phyloP scores from a whole-genome alignment of 2,113 vertebrate species.

The Pangasianodon hypophthalmus region DNA sequence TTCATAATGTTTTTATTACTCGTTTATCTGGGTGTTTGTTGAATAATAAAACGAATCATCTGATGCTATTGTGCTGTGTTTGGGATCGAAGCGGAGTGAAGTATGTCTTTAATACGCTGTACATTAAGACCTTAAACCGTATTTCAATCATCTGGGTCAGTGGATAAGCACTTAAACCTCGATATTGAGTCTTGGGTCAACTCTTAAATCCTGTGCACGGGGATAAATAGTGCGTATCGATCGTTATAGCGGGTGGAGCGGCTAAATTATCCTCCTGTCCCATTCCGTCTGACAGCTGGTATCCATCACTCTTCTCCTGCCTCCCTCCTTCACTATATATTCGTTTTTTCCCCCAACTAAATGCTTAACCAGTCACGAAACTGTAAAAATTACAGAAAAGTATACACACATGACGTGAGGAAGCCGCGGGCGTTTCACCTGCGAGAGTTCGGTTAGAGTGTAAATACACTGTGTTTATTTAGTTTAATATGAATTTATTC shows the following conservation, averaged over 20 bases:
- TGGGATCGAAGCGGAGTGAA: background rate
- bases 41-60: background rate
- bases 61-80: background rate
- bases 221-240: slow-evolving; percentile 67
- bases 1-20: background rate
- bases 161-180: slow-evolving; percentile 59
- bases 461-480: background rate
- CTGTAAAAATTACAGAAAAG: background rate
- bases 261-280: slow-evolving; percentile 72
- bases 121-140: background rate
- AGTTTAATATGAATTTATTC: background rate
- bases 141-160: background rate
- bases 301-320: slow-evolving; percentile 56
- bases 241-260: slow-evolving; percentile 64
- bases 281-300: slow-evolving; percentile 65
- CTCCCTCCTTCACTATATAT: background rate
- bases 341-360: background rate
- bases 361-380: background rate
- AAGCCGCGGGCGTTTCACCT: background rate
- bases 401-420: background rate
- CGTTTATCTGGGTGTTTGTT: background rate
- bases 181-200: slow-evolving; percentile 58
- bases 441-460: background rate
- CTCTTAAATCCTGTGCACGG: slow-evolving; percentile 52
- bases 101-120: background rate